Base-by-base conservation (phyloP, 1,140 invertebrate species). In the Brachionus asplanchnoidis region DNA sequence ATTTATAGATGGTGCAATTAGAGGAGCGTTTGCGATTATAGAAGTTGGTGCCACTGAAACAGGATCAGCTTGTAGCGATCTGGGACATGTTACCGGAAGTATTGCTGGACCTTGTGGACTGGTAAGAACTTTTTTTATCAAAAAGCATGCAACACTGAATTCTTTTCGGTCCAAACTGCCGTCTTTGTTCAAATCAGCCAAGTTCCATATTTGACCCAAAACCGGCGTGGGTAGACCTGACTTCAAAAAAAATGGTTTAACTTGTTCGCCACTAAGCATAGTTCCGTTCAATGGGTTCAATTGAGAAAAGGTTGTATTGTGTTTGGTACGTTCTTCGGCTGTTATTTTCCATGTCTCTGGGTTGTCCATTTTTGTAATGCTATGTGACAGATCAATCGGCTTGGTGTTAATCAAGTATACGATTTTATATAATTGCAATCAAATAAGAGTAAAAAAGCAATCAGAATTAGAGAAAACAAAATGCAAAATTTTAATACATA, bases 101-200 rank as follows among this genome's bases (percentile, higher is more conserved):
- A 42, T 23, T 42, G 85, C 20, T 97, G 91, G 90, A 97, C 98
- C 80, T 97, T 92, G 89, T 95, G 95, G 82, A 70, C 60, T 70
- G n/a, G 82, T 84, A 0, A 84, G 46, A 46, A 70, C 42, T 50
- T 60, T 50, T 73, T 84, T 84, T 70, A 99, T 98, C 65, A 99
- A 92, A 92, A 97, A 97, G 90, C 97, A 97, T 68, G 97, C 97
- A 87, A 99, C 97, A 75, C 95, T 96, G 89, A 99, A 99, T 90
- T 99, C 97, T 88, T 94, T 94, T 68, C 95, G 93, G 89, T 98
- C 95, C 93, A 99, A 94, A 91, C 95, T 95, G 0, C 97, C 97
- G 93, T 99, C 97, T 56, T 94, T 93, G 91, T 98, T 96, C 75
- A 95, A 94, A 90, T 99, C 97, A 17, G 97, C 95, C 60, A 99